Percentiles rank a stretch among this genome's conserved stretches.
phyloP scores from a whole-genome alignment of 1,140 invertebrate species.

The Phocides pigmalion region DNA sequence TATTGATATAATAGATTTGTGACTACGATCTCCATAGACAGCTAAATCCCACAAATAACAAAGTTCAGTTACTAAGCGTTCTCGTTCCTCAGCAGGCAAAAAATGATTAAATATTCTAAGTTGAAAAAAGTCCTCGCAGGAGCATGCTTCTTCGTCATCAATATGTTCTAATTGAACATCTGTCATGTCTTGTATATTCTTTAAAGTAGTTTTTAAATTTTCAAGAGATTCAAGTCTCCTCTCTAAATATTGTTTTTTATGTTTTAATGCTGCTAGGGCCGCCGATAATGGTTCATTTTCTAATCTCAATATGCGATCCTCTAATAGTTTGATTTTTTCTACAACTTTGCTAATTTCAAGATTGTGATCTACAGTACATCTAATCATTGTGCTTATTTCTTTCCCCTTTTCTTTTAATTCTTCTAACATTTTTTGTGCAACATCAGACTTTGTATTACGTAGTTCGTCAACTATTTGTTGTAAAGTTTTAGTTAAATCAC shows the following conservation, averaged over 20 bases:
- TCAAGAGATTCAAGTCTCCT: constrained; percentile 57
- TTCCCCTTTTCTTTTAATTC: constrained; percentile 61
- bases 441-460: constrained; percentile 45
- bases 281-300: constrained; percentile 57
- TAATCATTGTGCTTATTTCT: constrained; percentile 60
- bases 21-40: constrained; percentile 64
- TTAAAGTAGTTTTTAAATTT: constrained; percentile 62
- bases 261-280: constrained; percentile 55
- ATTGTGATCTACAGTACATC: constrained; percentile 52
- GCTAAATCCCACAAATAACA: constrained; percentile 73
- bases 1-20: constrained; percentile 76
- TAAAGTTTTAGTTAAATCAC: constrained; percentile 69
- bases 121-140: constrained; percentile 71
- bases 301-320: constrained; percentile 62
- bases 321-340: constrained; percentile 63
- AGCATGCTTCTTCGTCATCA: constrained; percentile 54
- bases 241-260: constrained; percentile 71
- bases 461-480: constrained; percentile 68
- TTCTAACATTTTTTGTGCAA: constrained; percentile 54
- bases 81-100: constrained; percentile 61
- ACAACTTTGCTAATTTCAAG: constrained; percentile 70
- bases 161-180: constrained; percentile 48
- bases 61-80: constrained; percentile 67
- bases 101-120: constrained; percentile 71
- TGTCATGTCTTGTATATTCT: constrained; percentile 47